phyloP scores from a whole-genome alignment of 2,888 invertebrate species.

The Pemphredon lugubris region DNA sequence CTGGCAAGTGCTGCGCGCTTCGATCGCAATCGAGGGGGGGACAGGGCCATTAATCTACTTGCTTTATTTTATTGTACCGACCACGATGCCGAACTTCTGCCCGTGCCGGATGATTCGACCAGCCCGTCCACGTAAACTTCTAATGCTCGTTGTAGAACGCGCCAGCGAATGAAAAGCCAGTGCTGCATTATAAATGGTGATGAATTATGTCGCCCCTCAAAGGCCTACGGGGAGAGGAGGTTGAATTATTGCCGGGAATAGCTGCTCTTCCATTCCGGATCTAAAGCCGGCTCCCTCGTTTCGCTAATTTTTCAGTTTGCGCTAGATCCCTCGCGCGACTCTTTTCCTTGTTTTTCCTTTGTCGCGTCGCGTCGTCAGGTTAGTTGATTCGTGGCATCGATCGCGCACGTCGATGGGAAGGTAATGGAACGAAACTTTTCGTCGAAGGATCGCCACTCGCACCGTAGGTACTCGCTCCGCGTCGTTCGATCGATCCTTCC shows the following conservation, averaged over 20 bases:
- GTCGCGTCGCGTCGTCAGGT: background rate
- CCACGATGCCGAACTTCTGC: background rate
- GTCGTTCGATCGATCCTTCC: too few relatives aligned
- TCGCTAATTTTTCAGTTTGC: constrained; percentile 66
- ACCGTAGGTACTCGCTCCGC: too few relatives aligned
- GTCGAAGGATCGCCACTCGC: too few relatives aligned
- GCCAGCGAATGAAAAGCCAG: constrained; percentile 70
- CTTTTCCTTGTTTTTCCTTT: background rate
- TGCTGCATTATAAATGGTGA: constrained; percentile 74
- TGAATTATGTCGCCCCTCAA: constrained; percentile 70
- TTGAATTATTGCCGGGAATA: constrained; percentile 65
- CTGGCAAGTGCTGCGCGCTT: constrained; percentile 13
- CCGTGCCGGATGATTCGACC: background rate
- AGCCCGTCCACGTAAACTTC: background rate
- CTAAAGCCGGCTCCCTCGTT: constrained; percentile 50
- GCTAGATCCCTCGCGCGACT: constrained; percentile 7
- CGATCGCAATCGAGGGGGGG: constrained; percentile 8
- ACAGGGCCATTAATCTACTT: background rate
- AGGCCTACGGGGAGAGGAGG: constrained; percentile 42
- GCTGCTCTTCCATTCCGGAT: constrained; percentile 22
- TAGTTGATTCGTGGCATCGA: too few relatives aligned
- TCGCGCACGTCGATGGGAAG: too few relatives aligned
- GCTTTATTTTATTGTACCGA: background rate
- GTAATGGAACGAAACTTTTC: too few relatives aligned
- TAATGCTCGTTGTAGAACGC: constrained; percentile 43